phyloP scores from a whole-genome alignment of 1,140 invertebrate species.

The Aradophagus sp. region DNA sequence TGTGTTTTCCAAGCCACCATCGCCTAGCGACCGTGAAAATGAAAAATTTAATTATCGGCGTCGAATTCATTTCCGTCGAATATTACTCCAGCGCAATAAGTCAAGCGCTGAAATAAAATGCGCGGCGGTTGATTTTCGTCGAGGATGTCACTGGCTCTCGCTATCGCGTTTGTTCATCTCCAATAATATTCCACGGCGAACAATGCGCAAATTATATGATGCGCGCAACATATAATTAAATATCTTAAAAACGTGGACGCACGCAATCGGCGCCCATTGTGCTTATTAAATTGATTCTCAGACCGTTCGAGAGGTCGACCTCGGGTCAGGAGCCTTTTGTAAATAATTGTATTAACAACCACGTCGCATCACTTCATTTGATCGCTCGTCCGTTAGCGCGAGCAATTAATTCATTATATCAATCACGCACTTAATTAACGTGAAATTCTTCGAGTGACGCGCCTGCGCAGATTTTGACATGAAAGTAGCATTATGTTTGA shows the following conservation, averaged over 20 bases:
- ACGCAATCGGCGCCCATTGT: slow-evolving; percentile 20
- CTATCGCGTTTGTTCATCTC: slow-evolving; percentile 21
- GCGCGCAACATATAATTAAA: slow-evolving; percentile 45
- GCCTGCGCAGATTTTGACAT: slow-evolving; percentile 36
- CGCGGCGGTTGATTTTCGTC: slow-evolving; percentile 5
- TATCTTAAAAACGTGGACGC: slow-evolving; percentile 30
- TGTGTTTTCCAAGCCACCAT: no score
- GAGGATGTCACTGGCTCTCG: slow-evolving; percentile 12
- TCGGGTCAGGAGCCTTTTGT: slow-evolving; percentile 66
- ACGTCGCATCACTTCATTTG: slow-evolving; percentile 49
- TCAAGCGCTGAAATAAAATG: slow-evolving; percentile 11
- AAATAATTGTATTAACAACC: slow-evolving; percentile 68
- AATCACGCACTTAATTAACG: slow-evolving; percentile 66
- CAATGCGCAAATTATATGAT: slow-evolving; percentile 48
- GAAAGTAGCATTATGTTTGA: slow-evolving; percentile 15
- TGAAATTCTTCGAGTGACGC: slow-evolving; percentile 35
- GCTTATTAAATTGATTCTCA: slow-evolving; percentile 69
- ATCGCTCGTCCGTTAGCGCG: slow-evolving; percentile 48
- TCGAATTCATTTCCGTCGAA: no score
- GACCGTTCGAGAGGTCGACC: slow-evolving; percentile 59
- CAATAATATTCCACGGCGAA: slow-evolving; percentile 33
- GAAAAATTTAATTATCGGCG: no score
- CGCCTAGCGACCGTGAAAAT: no score
- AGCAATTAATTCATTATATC: slow-evolving; percentile 71
- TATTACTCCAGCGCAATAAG: neutral